These are phyloP conservation scores for Tretioscincus oriximinensis DNA, from an alignment of 2,113 vertebrate species.

Conservation along the genomic window DNA sequence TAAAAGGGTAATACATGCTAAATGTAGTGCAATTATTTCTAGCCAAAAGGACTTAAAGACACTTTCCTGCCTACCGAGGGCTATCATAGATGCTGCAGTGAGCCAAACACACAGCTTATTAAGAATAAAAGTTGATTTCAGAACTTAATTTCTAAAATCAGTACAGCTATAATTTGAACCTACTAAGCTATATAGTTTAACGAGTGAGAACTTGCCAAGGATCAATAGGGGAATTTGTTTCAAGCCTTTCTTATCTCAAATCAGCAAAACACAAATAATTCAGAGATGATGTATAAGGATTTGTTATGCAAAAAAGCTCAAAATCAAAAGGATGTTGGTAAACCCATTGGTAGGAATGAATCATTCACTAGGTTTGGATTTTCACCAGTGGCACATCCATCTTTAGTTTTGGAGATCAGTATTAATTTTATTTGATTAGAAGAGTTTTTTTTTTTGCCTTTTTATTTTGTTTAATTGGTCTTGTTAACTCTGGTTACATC, in stretches of 20 bases:
- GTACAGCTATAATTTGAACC: neutral
- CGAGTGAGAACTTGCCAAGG: neutral
- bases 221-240: neutral
- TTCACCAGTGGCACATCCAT: too few relatives aligned
- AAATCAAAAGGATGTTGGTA: neutral
- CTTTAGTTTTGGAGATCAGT: too few relatives aligned
- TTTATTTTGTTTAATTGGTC: too few relatives aligned
- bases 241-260: neutral
- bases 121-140: constrained; percentile 28
- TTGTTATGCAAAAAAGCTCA: neutral
- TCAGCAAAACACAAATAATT: neutral
- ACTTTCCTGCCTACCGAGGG: constrained; percentile 12
- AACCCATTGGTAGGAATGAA: too few relatives aligned
- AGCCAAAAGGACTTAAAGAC: constrained; percentile 9
- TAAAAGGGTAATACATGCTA: constrained; percentile 38
- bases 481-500: too few relatives aligned
- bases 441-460: too few relatives aligned
- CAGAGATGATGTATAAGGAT: neutral
- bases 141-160: neutral
- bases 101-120: constrained; percentile 6
- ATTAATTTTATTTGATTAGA: too few relatives aligned
- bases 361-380: too few relatives aligned
- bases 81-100: neutral
- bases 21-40: neutral
- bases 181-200: neutral